Conservation (phyloP, 1,140 invertebrate genomes). For the Hyphantria cunea region DNA sequence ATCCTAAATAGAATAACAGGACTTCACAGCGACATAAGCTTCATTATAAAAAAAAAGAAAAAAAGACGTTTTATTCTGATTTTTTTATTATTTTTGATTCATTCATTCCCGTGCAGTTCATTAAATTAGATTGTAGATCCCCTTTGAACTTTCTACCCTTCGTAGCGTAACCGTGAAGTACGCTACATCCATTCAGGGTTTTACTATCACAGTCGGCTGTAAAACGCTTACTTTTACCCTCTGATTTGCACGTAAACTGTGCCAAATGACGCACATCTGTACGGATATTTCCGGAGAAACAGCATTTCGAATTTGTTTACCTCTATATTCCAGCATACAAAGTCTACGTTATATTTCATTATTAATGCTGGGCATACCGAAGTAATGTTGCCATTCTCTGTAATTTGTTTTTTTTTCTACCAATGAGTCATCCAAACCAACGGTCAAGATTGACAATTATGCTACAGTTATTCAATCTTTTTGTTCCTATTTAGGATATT, state of each 20-base stretch:
- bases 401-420: no score
- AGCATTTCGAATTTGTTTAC: constrained; percentile 4
- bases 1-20: no score
- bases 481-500: no score
- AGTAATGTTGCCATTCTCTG: no score
- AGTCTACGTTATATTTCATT: no score
- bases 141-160: constrained; percentile 22
- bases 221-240: constrained; percentile 27
- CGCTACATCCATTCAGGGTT: constrained; percentile 12
- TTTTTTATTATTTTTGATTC: not conserved
- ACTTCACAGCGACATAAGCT: no score
- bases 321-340: not conserved
- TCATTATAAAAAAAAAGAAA: no score
- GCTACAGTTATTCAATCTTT: no score
- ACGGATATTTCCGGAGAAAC: constrained; percentile 17
- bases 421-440: no score
- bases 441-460: no score
- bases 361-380: no score
- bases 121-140: not conserved
- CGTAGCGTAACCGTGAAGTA: not conserved
- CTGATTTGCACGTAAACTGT: constrained; percentile 12
- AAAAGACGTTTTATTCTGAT: no score
- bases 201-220: constrained; percentile 3
- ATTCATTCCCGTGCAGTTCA: constrained; percentile 11
- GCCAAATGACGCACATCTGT: constrained; percentile 20